Conservation (phyloP, 2,797 vertebrate species). For the Echeneis naucrates region DNA sequence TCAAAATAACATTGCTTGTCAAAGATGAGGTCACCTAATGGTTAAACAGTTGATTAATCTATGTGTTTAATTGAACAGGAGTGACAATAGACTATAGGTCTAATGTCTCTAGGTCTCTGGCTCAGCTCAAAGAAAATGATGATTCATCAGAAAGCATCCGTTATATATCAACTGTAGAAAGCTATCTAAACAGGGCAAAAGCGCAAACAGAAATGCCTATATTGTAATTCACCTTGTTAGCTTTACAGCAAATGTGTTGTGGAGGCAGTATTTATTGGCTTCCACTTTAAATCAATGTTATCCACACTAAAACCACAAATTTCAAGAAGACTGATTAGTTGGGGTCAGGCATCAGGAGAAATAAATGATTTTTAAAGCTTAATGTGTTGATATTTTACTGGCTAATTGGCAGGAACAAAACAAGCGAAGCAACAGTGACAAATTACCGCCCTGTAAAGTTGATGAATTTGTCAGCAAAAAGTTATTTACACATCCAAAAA, state of each 20-base stretch:
- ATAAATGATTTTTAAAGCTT: slow-evolving; percentile 12
- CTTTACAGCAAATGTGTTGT: background rate
- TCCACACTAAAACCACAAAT: background rate
- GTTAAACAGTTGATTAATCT: slow-evolving; percentile 32
- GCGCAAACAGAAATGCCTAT: slow-evolving; percentile 3
- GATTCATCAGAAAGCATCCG: slow-evolving; percentile 2
- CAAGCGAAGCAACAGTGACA: slow-evolving; percentile 17
- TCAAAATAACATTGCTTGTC: slow-evolving; percentile 7
- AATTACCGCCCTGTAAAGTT: slow-evolving; percentile 15
- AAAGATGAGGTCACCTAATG: slow-evolving; percentile 7
- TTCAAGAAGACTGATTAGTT: background rate
- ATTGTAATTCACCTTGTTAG: background rate
- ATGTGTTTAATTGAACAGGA: slow-evolving; percentile 37
- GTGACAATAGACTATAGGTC: slow-evolving; percentile 30
- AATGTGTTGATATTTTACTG: background rate
- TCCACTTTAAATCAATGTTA: background rate
- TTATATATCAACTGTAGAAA: background rate
- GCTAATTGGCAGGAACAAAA: background rate
- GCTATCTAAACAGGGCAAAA: background rate
- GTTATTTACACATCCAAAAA: slow-evolving; percentile 28
- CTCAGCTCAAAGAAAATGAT: background rate
- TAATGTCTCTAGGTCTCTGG: slow-evolving; percentile 2
- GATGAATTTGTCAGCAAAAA: slow-evolving; percentile 13
- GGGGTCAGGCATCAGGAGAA: background rate
- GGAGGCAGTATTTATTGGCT: background rate